Evolutionary conservation across 2,888 invertebrate genomes (phyloP).

Genomic region (Archips xylosteana): DNA sequence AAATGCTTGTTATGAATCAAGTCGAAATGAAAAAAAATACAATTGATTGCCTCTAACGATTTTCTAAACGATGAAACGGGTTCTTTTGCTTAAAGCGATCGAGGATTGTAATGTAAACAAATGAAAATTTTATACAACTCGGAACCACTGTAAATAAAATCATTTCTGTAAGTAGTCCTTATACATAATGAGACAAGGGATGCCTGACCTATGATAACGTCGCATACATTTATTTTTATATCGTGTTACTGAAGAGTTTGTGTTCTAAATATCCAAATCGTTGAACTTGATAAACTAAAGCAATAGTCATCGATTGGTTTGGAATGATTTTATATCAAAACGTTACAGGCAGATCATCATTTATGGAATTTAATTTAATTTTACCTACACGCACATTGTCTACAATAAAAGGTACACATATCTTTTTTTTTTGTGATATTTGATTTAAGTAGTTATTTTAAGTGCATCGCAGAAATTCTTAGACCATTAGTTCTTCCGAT

Average conservation of each 20-base stretch:
- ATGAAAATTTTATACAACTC: constrained; percentile 53
- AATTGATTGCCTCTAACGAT: background rate
- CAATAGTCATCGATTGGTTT: constrained; percentile 18
- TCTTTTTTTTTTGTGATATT: background rate
- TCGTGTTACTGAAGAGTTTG: constrained; percentile 19
- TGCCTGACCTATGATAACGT: constrained; percentile 40
- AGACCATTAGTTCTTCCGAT: background rate
- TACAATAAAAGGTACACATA: constrained; percentile 1
- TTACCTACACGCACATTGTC: background rate
- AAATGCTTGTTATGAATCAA: constrained; percentile 6
- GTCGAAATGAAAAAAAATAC: background rate
- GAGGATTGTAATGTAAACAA: constrained; percentile 47
- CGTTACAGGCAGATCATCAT: background rate
- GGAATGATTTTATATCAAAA: constrained; percentile 2
- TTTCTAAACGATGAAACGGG: background rate
- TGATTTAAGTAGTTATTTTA: background rate
- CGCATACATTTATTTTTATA: constrained; percentile 48
- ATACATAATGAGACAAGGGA: constrained; percentile 47
- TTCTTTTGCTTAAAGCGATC: constrained; percentile 50
- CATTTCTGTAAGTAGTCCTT: constrained; percentile 50
- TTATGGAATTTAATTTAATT: background rate
- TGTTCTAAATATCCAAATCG: constrained; percentile 19
- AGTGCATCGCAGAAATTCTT: background rate
- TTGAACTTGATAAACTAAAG: constrained; percentile 26
- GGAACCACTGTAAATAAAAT: constrained; percentile 54